Base-by-base conservation (phyloP, 2,888 invertebrate species). In the Heteromyza rotundicornis region DNA sequence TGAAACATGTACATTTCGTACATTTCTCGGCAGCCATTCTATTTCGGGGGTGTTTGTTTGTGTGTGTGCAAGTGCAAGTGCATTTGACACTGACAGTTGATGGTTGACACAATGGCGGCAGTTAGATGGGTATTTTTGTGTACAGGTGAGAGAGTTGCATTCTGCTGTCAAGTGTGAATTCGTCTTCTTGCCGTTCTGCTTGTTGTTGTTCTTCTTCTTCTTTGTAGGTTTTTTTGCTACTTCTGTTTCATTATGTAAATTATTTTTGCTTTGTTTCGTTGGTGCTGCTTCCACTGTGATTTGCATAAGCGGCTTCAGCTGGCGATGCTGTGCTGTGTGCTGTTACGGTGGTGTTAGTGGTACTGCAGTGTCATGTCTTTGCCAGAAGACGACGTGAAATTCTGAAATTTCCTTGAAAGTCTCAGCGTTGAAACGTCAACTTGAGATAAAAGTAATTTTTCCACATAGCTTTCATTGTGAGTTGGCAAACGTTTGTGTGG, bases 401-500 rank as follows among this genome's bases (percentile, higher is more conserved):
- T 74, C 75, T 74, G 76, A 75, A 76, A 70, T 76, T 74, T 74
- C 75, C 75, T 77, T 75, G 75, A 72, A 77, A 70, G 74, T 73
- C 62, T 62, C 64, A 65, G 67, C 72, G 76, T 77, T 67, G 76
- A 74, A 77, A 77, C 73, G 77, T 73, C 76, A 78, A 78, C 76
- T 77, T 76, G 78, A 77, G 78, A 76, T 76, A 77, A 76, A 78
- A 78, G 76, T 50, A 49, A 56, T 68, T 71, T 67, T 70, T 65
- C 53, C 40, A n/a, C n/a, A n/a, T n/a, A 51, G 40, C 47, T 24
- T 51, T 53, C 54, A 64, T 65, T 57, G 20, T 58, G 23, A 52
- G 40, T 58, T 50, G 51, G 27, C 54, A 35, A 61, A 23, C 49
- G 59, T 66, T 64, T 60, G 62, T 67, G 62, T 61, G 57, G n/a